Conservation (phyloP, 2,888 invertebrate species). For the Cryptocephalus moraei region DNA sequence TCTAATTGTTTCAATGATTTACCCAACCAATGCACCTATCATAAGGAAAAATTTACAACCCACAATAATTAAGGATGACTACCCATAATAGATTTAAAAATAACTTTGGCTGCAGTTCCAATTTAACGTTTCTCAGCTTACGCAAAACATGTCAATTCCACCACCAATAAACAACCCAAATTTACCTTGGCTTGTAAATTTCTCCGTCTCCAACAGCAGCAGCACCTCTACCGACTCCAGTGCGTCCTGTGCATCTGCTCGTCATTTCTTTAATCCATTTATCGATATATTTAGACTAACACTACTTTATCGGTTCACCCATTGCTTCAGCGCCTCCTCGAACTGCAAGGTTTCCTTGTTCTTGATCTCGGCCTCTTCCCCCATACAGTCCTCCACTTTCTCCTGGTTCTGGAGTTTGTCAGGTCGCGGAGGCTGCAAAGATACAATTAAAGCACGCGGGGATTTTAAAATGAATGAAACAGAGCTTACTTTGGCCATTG, state of each 20-base stretch:
- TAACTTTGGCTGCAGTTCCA: no score
- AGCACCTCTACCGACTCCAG: background rate
- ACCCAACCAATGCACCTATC: no score
- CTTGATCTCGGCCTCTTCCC: constrained; percentile 24
- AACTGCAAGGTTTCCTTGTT: constrained; percentile 40
- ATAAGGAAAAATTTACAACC: no score
- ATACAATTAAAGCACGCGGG: background rate
- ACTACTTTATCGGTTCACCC: constrained; percentile 52
- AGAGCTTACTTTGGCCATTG: no score
- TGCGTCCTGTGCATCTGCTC: no score
- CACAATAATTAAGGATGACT: no score
- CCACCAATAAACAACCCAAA: background rate
- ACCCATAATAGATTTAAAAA: no score
- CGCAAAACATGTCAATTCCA: background rate
- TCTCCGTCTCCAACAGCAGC: background rate
- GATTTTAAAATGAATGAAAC: no score
- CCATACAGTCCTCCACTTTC: constrained; percentile 18
- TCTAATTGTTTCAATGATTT: no score
- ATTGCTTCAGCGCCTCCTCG: constrained; percentile 56
- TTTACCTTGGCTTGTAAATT: background rate
- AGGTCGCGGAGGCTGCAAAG: constrained; percentile 10
- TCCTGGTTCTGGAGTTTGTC: constrained; percentile 19
- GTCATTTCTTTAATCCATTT: no score
- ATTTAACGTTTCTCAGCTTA: no score
- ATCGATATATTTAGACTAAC: no score